phyloP scores from a whole-genome alignment of 2,888 invertebrate genomes.

The Chalcosyrphus nemorum region DNA sequence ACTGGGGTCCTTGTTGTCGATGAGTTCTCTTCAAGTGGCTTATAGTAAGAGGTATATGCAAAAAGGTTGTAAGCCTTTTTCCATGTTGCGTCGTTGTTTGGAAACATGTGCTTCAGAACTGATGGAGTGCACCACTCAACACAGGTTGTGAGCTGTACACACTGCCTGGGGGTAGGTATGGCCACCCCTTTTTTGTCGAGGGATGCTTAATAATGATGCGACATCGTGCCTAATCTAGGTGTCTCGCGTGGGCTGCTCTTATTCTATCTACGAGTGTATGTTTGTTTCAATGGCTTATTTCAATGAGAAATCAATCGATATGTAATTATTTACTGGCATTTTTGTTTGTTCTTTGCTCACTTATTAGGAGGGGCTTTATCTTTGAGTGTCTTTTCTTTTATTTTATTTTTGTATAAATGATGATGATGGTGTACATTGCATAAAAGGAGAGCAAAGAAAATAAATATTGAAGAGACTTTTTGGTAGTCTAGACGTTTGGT shows the following conservation, averaged over 20 bases:
- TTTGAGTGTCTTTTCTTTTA: neutral
- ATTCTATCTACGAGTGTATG: too few relatives aligned
- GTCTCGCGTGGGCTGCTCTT: slow-evolving; percentile 30
- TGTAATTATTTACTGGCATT: slow-evolving; percentile 34
- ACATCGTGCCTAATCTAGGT: slow-evolving; percentile 55
- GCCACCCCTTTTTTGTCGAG: neutral
- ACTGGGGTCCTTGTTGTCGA: slow-evolving; percentile 40
- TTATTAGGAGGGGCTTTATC: neutral
- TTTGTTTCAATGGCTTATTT: slow-evolving; percentile 17
- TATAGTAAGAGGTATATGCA: slow-evolving; percentile 12
- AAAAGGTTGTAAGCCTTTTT: slow-evolving; percentile 51
- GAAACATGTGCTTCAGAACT: slow-evolving; percentile 56
- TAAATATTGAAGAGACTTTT: neutral
- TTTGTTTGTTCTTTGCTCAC: neutral
- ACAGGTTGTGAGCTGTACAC: slow-evolving; percentile 26
- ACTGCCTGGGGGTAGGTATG: neutral
- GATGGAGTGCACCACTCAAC: slow-evolving; percentile 48
- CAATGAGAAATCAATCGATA: slow-evolving; percentile 45
- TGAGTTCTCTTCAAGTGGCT: slow-evolving; percentile 48
- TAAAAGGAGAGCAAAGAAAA: neutral
- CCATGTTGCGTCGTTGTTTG: slow-evolving; percentile 51
- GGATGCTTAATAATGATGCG: slow-evolving; percentile 30
- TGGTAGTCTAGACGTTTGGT: slow-evolving; percentile 5
- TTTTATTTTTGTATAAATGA: neutral
- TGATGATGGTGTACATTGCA: neutral